Base-by-base conservation (phyloP, 2,113 vertebrate species). In the Neodontobutis hainanensis region DNA sequence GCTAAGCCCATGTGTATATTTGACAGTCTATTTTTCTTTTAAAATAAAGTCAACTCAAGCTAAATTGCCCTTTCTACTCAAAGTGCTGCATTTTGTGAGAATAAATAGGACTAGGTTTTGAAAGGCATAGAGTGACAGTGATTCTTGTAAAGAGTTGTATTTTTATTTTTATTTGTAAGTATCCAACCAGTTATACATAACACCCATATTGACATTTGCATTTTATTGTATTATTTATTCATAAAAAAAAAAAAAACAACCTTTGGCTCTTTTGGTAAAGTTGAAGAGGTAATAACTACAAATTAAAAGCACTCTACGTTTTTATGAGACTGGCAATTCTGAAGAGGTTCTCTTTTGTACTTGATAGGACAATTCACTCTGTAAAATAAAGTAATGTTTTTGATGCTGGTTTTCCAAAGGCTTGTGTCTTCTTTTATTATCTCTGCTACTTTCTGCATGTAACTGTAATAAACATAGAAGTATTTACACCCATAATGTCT, bases 341-440 rank as follows among this genome's bases (percentile, higher is more conserved):
- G 91, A 93, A 91, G 88, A 94, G 89, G 92, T 93, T 89, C 84
- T 92, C 89, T 93, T 97, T 96, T 98, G 94, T 96, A 98, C 94
- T 87, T 92, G 90, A 95, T 90, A 93, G 92, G 93, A 94, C 90
- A 92, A 94, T 93, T 95, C 94, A 94, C 91, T 87, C 85, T 92
- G 93, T 92, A 94, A 89, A 94, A 96, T 96, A 95, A 98, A 97
- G 90, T 93, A 92, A 93, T 92, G 93, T 94, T 95, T 92, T 95
- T 93, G 92, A 94, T 91, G 92, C 90, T 75, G 82, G 80, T 89
- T 92, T 73, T 92, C 49, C 76, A 88, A 90, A 93, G 91, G 85
- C 50, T 78, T 92, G 92, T 87, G 87, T 91, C 85, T 89, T 92
- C 15, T 80, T 62, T 75, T 3, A 38, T 27, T 27, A 27, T 27